Conservation (phyloP, 2,113 vertebrate genomes). For the Gavialis gangeticus region DNA sequence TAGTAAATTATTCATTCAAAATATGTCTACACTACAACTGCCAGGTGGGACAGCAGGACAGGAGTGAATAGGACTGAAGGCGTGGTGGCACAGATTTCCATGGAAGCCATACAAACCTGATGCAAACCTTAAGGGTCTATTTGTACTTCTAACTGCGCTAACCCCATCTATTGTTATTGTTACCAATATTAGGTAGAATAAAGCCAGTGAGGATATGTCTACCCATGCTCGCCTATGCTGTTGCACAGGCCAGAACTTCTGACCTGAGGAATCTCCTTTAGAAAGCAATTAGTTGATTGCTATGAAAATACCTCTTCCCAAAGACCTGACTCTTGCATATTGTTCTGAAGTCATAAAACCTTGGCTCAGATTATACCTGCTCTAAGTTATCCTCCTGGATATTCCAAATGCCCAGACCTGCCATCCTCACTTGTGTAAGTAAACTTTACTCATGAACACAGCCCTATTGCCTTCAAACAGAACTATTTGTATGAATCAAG, state of each 20-base stretch:
- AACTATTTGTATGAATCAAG: fast-evolving
- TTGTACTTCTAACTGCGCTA: no score
- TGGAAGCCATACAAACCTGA: no score
- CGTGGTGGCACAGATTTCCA: no score
- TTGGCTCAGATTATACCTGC: background rate
- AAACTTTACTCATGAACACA: background rate
- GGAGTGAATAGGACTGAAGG: no score
- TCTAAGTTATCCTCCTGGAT: background rate
- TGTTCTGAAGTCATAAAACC: background rate
- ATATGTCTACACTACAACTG: background rate
- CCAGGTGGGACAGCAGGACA: background rate
- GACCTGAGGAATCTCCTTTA: background rate
- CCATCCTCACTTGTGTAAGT: background rate
- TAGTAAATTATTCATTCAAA: background rate
- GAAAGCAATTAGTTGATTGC: background rate
- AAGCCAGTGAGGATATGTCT: no score
- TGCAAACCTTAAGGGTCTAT: no score
- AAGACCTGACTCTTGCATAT: background rate
- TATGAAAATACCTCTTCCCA: background rate
- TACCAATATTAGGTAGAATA: no score
- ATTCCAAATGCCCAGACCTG: background rate
- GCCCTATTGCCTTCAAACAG: background rate
- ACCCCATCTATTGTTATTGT: no score
- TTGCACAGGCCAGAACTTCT: background rate
- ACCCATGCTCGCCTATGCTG: no score